Percentiles rank a stretch among this genome's conserved stretches.
These are phyloP conservation scores for Polietes domitor DNA, from an alignment of 2,888 invertebrate species.

Conservation along the genomic window DNA sequence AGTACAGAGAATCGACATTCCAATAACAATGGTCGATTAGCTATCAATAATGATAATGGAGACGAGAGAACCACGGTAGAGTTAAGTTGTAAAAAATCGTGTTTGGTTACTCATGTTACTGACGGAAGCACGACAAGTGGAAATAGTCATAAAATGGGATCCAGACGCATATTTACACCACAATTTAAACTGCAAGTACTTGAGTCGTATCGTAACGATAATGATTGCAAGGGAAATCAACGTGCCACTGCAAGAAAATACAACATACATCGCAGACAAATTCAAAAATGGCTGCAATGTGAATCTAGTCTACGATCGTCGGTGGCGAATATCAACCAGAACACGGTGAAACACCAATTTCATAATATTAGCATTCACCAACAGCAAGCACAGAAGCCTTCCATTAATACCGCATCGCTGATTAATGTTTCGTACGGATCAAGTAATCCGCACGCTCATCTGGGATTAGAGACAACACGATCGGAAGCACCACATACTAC, in stretches of 20 bases:
- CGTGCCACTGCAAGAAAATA: conserved; percentile 94
- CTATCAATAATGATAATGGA: conserved; percentile 48
- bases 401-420: conserved; percentile 52
- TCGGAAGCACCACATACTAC: conserved; percentile 59
- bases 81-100: conserved; percentile 66
- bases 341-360: conserved; percentile 76
- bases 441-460: conserved; percentile 67
- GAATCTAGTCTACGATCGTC: conserved; percentile 90
- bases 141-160: conserved; percentile 85
- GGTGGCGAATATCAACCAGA: conserved; percentile 82
- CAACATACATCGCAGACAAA: conserved; percentile 93
- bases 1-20: conserved; percentile 9
- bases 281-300: conserved; percentile 95
- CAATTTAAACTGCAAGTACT: conserved; percentile 94
- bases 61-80: conserved; percentile 46
- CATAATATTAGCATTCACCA: conserved; percentile 73
- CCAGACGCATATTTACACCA: conserved; percentile 93
- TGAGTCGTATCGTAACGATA: conserved; percentile 92
- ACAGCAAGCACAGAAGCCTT: conserved; percentile 63
- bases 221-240: conserved; percentile 94
- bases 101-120: conserved; percentile 72
- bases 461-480: conserved; percentile 75
- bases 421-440: conserved; percentile 26
- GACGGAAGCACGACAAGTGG: conserved; percentile 56
- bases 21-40: conserved; percentile 38